Evolutionary conservation across 2,888 invertebrate species (phyloP).

Genomic region (Apamea sordens): DNA sequence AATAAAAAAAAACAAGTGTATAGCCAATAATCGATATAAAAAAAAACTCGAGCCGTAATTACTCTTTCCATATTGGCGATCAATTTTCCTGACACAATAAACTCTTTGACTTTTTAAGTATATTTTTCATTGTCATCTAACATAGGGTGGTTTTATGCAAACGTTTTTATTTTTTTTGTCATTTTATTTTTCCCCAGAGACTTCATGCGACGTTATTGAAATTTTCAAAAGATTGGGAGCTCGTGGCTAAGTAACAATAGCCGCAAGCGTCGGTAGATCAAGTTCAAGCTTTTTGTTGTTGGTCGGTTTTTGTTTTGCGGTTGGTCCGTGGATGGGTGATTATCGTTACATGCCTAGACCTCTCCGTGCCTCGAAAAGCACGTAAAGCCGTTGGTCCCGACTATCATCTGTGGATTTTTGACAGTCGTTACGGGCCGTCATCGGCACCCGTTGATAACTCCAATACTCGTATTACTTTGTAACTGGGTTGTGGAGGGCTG

Average conservation of each 20-base stretch:
- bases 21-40: constrained; percentile 44
- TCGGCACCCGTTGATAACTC: no score
- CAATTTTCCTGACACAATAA: constrained; percentile 21
- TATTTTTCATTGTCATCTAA: not conserved
- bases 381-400: not conserved
- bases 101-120: not conserved
- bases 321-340: not conserved
- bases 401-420: not conserved
- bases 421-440: not conserved
- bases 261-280: not conserved
- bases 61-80: constrained; percentile 23
- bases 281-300: not conserved
- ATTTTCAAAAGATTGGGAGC: not conserved
- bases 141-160: not conserved
- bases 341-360: not conserved
- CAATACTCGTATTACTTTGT: no score
- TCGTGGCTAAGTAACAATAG: not conserved
- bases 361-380: not conserved
- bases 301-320: no score
- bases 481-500: not conserved
- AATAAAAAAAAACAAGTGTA: constrained; percentile 6
- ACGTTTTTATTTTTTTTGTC: not conserved
- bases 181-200: not conserved
- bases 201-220: not conserved
- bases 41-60: constrained; percentile 41